These are phyloP conservation scores for Loxodonta africana DNA, from an alignment of 2,113 vertebrate genomes.

Conservation along the genomic window DNA sequence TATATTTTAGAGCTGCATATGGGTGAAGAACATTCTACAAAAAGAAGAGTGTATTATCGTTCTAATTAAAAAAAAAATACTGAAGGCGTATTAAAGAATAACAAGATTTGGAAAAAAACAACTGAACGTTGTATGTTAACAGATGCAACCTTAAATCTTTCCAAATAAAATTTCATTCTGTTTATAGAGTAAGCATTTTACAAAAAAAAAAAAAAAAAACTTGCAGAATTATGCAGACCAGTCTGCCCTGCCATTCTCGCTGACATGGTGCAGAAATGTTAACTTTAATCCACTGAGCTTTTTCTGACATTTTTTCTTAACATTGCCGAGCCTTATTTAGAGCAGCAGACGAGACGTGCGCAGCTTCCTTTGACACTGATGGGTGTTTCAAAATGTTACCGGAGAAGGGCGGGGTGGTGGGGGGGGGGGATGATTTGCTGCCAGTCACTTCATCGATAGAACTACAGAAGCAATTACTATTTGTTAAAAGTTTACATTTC, in stretches of 20 bases:
- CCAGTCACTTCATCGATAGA: slow-evolving; percentile 77
- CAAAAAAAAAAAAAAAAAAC: slow-evolving; percentile 78
- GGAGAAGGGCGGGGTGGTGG: slow-evolving; percentile 1
- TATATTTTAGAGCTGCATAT: slow-evolving; percentile 69
- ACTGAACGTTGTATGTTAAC: slow-evolving; percentile 81
- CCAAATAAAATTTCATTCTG: slow-evolving; percentile 83
- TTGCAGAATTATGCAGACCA: slow-evolving; percentile 85
- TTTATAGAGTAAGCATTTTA: slow-evolving; percentile 79
- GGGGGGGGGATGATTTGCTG: slow-evolving; percentile 81
- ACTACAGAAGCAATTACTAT: slow-evolving; percentile 73
- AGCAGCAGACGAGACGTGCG: slow-evolving; percentile 83
- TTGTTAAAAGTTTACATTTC: slow-evolving; percentile 88
- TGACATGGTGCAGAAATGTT: slow-evolving; percentile 88
- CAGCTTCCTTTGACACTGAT: slow-evolving; percentile 89
- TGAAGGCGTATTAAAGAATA: slow-evolving; percentile 85
- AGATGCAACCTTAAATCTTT: slow-evolving; percentile 84
- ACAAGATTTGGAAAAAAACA: slow-evolving; percentile 84
- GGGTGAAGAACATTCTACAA: slow-evolving; percentile 74
- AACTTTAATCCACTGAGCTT: slow-evolving; percentile 87
- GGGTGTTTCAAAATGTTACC: slow-evolving; percentile 86
- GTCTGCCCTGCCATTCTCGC: slow-evolving; percentile 75
- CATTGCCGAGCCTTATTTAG: slow-evolving; percentile 88
- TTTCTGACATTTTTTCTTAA: slow-evolving; percentile 86
- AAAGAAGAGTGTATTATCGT: slow-evolving; percentile 68
- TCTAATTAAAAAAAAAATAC: slow-evolving; percentile 82